Conservation (phyloP, 2,113 vertebrate species). For the Epinephelus lanceolatus region DNA sequence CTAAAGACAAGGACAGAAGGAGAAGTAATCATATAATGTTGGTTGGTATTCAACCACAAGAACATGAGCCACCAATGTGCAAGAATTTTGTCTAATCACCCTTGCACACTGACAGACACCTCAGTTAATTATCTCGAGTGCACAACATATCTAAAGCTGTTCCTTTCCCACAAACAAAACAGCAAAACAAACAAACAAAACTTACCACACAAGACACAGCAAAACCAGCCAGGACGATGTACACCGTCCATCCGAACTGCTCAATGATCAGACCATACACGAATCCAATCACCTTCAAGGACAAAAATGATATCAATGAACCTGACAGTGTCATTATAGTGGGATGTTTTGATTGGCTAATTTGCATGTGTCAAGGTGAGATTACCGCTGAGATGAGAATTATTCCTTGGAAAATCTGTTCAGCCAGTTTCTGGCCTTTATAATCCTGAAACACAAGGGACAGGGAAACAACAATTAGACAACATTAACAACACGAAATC, state of each 20-base stretch:
- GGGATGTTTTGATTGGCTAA: not conserved
- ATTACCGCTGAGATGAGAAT: constrained; percentile 96
- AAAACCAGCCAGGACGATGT: constrained; percentile 95
- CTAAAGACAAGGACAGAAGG: constrained; percentile 73
- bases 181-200: constrained; percentile 7
- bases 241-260: constrained; percentile 98
- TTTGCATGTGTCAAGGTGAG: constrained; percentile 37
- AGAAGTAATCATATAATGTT: not conserved
- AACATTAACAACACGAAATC: not conserved
- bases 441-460: constrained; percentile 88
- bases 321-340: not conserved
- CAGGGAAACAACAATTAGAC: not conserved
- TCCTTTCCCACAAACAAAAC: not conserved
- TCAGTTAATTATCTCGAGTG: not conserved
- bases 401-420: constrained; percentile 98
- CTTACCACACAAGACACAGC: constrained; percentile 94
- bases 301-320: constrained; percentile 9
- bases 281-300: constrained; percentile 91
- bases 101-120: not conserved
- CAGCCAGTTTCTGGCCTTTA: constrained; percentile 97
- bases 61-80: not conserved
- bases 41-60: not conserved
- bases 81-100: not conserved
- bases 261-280: constrained; percentile 93
- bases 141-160: not conserved